Conservation (phyloP, 92 coral and sea anemone species). For the Heliopora coerulea region DNA sequence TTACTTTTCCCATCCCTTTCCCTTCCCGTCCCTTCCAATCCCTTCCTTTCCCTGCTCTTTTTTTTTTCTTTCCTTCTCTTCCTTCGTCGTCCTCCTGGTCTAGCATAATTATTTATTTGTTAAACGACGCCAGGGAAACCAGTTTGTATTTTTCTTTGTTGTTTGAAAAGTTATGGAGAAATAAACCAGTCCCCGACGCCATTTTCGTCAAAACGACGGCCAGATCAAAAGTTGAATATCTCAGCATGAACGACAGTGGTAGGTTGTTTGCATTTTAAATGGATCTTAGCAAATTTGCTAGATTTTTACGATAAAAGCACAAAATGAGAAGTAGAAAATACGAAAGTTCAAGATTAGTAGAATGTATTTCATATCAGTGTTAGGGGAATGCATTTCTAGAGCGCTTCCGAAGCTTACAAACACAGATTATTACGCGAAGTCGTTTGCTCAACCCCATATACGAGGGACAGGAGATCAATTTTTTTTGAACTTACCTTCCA, state of each 20-base stretch:
- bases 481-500: too few relatives aligned
- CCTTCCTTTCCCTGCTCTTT: neutral
- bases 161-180: constrained; percentile 61
- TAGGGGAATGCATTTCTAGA: too few relatives aligned
- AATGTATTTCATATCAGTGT: too few relatives aligned
- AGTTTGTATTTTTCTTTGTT: neutral
- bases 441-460: too few relatives aligned
- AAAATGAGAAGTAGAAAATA: too few relatives aligned
- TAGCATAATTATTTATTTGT: neutral
- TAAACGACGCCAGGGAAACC: neutral
- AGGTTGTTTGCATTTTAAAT: constrained; percentile 13
- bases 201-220: constrained; percentile 79
- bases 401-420: too few relatives aligned
- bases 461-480: too few relatives aligned
- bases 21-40: neutral
- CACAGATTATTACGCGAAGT: too few relatives aligned
- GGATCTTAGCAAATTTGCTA: too few relatives aligned
- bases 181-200: constrained; percentile 77
- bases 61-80: neutral
- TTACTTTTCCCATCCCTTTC: neutral
- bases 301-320: too few relatives aligned
- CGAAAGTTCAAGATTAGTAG: too few relatives aligned
- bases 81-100: neutral
- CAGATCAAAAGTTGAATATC: constrained; percentile 78
- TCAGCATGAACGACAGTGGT: constrained; percentile 75